Evolutionary conservation across 2,113 vertebrate genomes (phyloP), one percentile per base, ranked within the genome.

Genomic region (Pterophyllum scalare): DNA sequence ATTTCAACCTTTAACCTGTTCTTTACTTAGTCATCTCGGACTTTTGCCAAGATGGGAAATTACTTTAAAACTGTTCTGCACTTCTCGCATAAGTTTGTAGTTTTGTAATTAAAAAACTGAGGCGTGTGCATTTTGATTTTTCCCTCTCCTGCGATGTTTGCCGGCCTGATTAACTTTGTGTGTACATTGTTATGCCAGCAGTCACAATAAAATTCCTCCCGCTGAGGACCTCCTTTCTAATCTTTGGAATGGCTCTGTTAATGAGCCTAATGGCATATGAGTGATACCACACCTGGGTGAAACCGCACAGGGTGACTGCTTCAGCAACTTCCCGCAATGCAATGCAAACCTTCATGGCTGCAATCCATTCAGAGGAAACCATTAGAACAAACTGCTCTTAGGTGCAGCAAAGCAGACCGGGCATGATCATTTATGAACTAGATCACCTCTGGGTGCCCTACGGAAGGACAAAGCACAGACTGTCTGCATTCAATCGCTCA

Each of bases 361-460:
- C 78, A 52, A 70, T 93, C 93, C 90, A 93, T 95, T 95, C 84
- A 79, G 88, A 84, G 91, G 93, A 95, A 96, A 88, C 93, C 94
- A 96, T 94, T 95, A 96, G 95, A 93, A 95, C 95, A 95, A 96
- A 96, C 89, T 89, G 92, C 94, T 94, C 87, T 92, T 76, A 77
- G 93, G 95, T 93, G 91, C 94, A 94, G 91, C 84, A 93, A 94
- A 95, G 93, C 94, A 94, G 84, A 95, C 90, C 89, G 84, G 92
- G 88, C 90, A 81, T 79, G 84, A 88, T 77, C 93, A 75, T 94
- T 93, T 93, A 94, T 88, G 92, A 91, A 84, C 79, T 88, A 91
- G 91, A 94, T 92, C 89, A 90, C 93, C 92, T 90, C 86, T 80
- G 84, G 87, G 81, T 90, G 91, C 79, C 90, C 93, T 86, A 3